A percentile compares a stretch with the other conserved stretches of the same genome.
Evolutionary conservation across 1,140 invertebrate species (phyloP).

Genomic region (Plutomurus gul): DNA sequence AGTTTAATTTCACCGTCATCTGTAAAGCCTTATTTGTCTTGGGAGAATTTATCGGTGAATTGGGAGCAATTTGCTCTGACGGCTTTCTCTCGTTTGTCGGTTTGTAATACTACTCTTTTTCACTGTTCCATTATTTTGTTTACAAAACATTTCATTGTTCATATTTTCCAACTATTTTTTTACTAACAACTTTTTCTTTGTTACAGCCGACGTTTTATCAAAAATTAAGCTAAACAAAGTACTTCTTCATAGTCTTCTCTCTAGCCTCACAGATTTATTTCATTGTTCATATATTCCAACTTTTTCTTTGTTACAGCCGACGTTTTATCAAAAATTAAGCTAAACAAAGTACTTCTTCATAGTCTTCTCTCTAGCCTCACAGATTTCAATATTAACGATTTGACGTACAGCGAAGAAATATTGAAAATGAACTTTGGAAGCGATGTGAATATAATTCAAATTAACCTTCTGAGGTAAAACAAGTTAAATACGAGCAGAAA

Average conservation of each 20-base stretch:
- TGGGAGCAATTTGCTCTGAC: background rate
- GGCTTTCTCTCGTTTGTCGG: slow-evolving; percentile 8
- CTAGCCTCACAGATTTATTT: slow-evolving; percentile 20
- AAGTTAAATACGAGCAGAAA: too few relatives aligned
- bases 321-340: slow-evolving; percentile 9
- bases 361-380: background rate
- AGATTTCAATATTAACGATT: slow-evolving; percentile 59
- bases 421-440: slow-evolving; percentile 77
- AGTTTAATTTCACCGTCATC: slow-evolving; percentile 58
- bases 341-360: slow-evolving; percentile 6
- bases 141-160: background rate
- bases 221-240: slow-evolving; percentile 29
- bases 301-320: background rate
- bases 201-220: background rate
- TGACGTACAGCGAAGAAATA: slow-evolving; percentile 81
- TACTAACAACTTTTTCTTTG: background rate
- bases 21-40: background rate
- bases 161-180: background rate
- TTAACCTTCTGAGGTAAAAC: slow-evolving; percentile 70
- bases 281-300: too few relatives aligned
- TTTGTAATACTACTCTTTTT: background rate
- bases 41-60: slow-evolving; percentile 1
- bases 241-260: background rate
- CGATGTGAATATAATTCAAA: slow-evolving; percentile 66
- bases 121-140: background rate